Conservation (phyloP, 1,140 invertebrate species). For the Pseudobourletiella spinata region DNA sequence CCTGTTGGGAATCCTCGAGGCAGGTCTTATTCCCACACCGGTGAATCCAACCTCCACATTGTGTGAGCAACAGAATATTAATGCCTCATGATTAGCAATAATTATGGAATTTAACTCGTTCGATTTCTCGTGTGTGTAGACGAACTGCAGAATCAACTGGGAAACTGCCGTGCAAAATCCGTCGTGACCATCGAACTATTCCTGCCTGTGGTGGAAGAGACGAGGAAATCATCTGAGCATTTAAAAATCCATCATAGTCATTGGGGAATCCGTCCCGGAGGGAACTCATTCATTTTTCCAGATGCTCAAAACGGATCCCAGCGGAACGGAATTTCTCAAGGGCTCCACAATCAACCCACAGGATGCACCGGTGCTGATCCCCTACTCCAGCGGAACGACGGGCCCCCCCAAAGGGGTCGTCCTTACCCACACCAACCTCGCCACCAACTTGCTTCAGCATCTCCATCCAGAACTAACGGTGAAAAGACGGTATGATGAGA, state of each 20-base stretch:
- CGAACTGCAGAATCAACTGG: slow-evolving; percentile 63
- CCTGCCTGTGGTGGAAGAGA: slow-evolving; percentile 49
- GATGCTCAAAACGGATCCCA: slow-evolving; percentile 23
- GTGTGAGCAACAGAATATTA: not conserved
- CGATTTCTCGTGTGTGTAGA: not conserved
- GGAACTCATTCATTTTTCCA: slow-evolving; percentile 25
- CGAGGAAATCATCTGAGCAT: slow-evolving; percentile 17
- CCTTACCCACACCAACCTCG: slow-evolving; percentile 51
- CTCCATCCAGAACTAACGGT: not conserved
- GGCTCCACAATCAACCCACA: slow-evolving; percentile 1
- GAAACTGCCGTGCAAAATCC: slow-evolving; percentile 53
- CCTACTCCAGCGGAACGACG: slow-evolving; percentile 22
- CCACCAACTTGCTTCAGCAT: slow-evolving; percentile 13
- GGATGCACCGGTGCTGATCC: slow-evolving; percentile 38
- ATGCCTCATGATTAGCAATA: not conserved
- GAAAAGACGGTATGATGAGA: not conserved
- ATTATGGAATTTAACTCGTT: not conserved
- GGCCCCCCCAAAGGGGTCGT: slow-evolving; percentile 78
- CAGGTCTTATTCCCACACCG: slow-evolving; percentile 37
- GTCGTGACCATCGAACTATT: slow-evolving; percentile 57
- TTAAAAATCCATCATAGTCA: slow-evolving; percentile 17
- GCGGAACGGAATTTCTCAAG: slow-evolving; percentile 14
- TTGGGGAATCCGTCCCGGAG: slow-evolving; percentile 9
- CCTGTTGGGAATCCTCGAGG: slow-evolving; percentile 40
- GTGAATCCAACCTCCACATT: slow-evolving; percentile 13